phyloP scores from a whole-genome alignment of 2,888 invertebrate species.

The Lycia hirtaria region DNA sequence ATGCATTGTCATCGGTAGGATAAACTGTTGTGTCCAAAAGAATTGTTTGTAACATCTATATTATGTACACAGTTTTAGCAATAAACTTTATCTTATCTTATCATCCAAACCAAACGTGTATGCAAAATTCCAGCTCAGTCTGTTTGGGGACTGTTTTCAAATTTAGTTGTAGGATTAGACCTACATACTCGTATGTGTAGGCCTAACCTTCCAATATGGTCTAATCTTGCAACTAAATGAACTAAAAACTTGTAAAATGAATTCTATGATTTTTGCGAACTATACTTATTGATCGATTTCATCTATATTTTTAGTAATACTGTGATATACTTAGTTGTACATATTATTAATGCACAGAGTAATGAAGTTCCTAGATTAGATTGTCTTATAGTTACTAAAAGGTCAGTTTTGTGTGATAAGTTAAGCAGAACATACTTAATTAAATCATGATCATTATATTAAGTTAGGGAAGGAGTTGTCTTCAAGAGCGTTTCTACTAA shows the following conservation, averaged over 20 bases:
- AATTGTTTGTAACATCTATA: too few relatives aligned
- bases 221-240: too few relatives aligned
- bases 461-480: slow-evolving; percentile 34
- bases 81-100: too few relatives aligned
- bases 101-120: too few relatives aligned
- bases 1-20: too few relatives aligned
- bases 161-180: too few relatives aligned
- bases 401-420: slow-evolving; percentile 44
- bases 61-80: too few relatives aligned
- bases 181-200: too few relatives aligned
- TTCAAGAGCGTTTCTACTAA: background rate
- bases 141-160: too few relatives aligned
- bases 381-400: slow-evolving; percentile 33
- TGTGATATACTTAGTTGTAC: slow-evolving; percentile 43
- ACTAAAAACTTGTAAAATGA: too few relatives aligned
- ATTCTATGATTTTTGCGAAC: background rate
- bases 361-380: slow-evolving; percentile 62
- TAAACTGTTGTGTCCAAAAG: too few relatives aligned
- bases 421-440: slow-evolving; percentile 28
- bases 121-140: too few relatives aligned
- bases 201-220: background rate
- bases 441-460: slow-evolving; percentile 30
- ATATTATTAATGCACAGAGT: slow-evolving; percentile 55
- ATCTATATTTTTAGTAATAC: slow-evolving; percentile 23
- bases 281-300: background rate